phyloP scores from a whole-genome alignment of 2,113 vertebrate genomes.

The Neolamprologus longior region DNA sequence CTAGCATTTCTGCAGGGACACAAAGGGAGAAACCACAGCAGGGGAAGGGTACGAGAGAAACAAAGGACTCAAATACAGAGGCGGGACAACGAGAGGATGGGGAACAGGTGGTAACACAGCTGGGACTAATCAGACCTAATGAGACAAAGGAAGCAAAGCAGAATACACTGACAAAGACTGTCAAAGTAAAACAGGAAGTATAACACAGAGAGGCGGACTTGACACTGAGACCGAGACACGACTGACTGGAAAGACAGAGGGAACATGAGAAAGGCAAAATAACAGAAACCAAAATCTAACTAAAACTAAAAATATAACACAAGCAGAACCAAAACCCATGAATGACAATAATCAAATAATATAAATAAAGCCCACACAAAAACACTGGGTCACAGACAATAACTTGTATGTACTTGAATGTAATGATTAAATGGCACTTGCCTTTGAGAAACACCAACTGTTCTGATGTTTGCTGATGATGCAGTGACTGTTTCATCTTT shows the following conservation, averaged over 20 bases:
- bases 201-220: not conserved
- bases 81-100: not conserved
- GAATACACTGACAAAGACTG: not conserved
- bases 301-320: not conserved
- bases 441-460: not conserved
- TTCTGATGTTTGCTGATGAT: not conserved
- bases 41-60: rapidly evolving
- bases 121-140: not conserved
- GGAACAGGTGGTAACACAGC: not conserved
- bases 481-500: not conserved
- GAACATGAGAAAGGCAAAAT: not conserved
- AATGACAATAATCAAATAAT: not conserved
- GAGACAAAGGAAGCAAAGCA: not conserved
- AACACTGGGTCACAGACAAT: not conserved
- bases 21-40: not conserved
- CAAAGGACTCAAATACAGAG: not conserved
- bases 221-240: not conserved
- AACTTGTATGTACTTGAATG: not conserved
- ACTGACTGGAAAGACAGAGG: not conserved
- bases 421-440: not conserved
- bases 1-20: rapidly evolving
- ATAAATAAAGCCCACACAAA: not conserved
- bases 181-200: not conserved
- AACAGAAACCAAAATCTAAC: not conserved
- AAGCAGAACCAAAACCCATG: not conserved